Conservation (phyloP, 2,888 invertebrate species). For the Mimachlamys varia region DNA sequence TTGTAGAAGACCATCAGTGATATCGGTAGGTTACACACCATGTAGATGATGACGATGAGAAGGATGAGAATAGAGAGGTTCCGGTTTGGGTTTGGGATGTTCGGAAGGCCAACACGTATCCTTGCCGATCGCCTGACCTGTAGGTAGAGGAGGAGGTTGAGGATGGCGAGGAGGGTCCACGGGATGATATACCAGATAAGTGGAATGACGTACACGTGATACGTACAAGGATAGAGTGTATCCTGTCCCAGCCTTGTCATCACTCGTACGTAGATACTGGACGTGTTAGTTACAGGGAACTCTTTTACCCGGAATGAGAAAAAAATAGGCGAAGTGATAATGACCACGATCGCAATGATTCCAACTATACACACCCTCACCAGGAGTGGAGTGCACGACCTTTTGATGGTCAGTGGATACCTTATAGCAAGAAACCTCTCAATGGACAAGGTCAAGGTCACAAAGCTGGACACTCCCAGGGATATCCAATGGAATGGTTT, state of each 20-base stretch:
- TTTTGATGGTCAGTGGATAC: conserved; percentile 59
- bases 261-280: conserved; percentile 50
- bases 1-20: conserved; percentile 61
- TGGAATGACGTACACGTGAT: conserved; percentile 62
- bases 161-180: conserved; percentile 55
- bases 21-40: conserved; percentile 64
- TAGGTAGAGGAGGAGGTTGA: conserved; percentile 59
- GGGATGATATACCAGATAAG: conserved; percentile 66
- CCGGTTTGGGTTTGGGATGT: conserved; percentile 58
- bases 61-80: conserved; percentile 63
- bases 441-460: conserved; percentile 62
- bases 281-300: conserved; percentile 48
- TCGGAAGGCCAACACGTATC: conserved; percentile 59
- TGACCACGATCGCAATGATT: conserved; percentile 44
- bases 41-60: conserved; percentile 61
- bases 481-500: conserved; percentile 65
- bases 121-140: conserved; percentile 61
- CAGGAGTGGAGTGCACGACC: conserved; percentile 50
- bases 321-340: conserved; percentile 60
- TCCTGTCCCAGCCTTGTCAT: conserved; percentile 54
- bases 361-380: conserved; percentile 52
- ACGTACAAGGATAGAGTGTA: conserved; percentile 59
- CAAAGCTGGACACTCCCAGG: conserved; percentile 63
- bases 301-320: conserved; percentile 55
- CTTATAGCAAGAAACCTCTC: conserved; percentile 64